Base-by-base conservation (phyloP, 1,140 invertebrate species). In the Scaptomyza graminum region DNA sequence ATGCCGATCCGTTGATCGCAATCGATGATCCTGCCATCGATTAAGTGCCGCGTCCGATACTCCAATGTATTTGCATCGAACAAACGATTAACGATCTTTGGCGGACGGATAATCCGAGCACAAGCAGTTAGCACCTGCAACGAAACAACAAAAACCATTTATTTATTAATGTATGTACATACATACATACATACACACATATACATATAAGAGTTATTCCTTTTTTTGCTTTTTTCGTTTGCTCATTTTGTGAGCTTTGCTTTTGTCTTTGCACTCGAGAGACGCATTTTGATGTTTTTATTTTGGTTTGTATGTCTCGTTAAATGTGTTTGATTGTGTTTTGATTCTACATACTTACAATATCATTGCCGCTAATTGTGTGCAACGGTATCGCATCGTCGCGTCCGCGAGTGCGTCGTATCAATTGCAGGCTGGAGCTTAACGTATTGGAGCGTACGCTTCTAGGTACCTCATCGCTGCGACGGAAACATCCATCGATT, bases 1-100 rank as follows among this genome's bases (percentile, higher is more conserved):
- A 96, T 93, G 0, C 96, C 95, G 66, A 98, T 97, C 73, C 96
- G 94, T 71, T 97, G 96, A 92, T 98, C 97, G 64, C 95, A 95
- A 74, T 95, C 95, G 37, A 97, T 95, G 61, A 98, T 97, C 57
- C 95, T 93, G 1, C 96, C 96, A 90, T 97, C 96, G 15, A 96
- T 93, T 25, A 96, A 93, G 91, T 98, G 97, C 16, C 96, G 92
- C 0, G 97, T 97, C 12, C 96, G 94, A 88, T 97, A 98, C 90
- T 97, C 96, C 91, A 97, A 95, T 64, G 94, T 94, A 52, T 94
- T 95, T 1, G 95, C 94, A 77, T 97, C 96, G 31, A 97, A 91
- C 16, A 95, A 88, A 4, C 94, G 92, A 76, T 96, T 95, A 1
- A 93, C 94, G 49, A 95, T 93, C 46, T 95, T 94, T 8, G 94